Percentiles rank a stretch among this genome's conserved stretches.
Conservation (phyloP, 2,113 vertebrate species). For the Phrynocephalus versicolor region DNA sequence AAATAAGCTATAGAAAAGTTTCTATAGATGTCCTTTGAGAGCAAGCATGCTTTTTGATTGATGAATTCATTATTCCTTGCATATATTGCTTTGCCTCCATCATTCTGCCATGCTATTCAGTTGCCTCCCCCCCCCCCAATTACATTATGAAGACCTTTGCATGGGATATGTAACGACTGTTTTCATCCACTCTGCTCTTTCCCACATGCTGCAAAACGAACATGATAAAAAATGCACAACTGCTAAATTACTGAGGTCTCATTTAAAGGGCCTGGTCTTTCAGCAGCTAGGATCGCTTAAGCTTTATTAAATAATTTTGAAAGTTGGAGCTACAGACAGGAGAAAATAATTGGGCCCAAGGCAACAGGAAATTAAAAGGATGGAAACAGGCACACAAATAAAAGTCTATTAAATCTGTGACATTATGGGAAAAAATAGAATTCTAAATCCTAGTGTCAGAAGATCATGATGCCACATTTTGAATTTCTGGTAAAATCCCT, state of each 20-base stretch:
- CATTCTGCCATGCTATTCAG: not conserved
- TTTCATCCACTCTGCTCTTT: conserved; percentile 21
- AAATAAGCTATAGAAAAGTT: not conserved
- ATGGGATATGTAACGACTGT: not conserved
- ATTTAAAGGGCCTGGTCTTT: conserved; percentile 41
- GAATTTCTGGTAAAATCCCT: too few species aligned
- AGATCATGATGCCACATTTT: not conserved
- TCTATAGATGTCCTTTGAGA: not conserved
- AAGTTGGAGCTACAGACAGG: conserved; percentile 38
- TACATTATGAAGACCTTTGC: not conserved
- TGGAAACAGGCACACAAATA: conserved; percentile 36
- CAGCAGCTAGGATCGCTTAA: conserved; percentile 40
- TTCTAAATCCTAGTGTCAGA: conserved; percentile 39
- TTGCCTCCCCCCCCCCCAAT: not conserved
- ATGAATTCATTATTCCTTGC: not conserved
- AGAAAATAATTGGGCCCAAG: conserved; percentile 35
- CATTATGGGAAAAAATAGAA: conserved; percentile 17
- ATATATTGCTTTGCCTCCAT: not conserved
- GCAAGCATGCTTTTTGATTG: not conserved
- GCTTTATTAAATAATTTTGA: conserved; percentile 44
- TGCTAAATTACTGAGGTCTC: conserved; percentile 5
- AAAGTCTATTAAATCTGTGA: conserved; percentile 48
- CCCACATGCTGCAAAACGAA: conserved; percentile 3
- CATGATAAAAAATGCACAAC: not conserved
- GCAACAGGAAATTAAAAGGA: conserved; percentile 30